Percentiles rank a stretch among this genome's conserved stretches.
Evolutionary conservation across 2,113 vertebrate genomes (phyloP).

Genomic region (Varanus salvator): DNA sequence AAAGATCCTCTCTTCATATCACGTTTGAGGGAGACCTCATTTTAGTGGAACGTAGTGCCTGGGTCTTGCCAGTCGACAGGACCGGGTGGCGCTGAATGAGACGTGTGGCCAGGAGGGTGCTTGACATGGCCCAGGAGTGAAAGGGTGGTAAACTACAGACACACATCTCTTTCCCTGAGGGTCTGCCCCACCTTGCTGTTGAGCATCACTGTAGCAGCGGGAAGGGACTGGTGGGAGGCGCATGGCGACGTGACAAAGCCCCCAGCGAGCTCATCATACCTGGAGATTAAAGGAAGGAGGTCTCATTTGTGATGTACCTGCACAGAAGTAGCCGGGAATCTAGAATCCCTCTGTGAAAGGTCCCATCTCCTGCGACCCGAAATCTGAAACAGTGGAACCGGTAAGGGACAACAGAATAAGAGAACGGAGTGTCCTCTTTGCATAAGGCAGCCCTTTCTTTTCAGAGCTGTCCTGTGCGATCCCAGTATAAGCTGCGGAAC

Average conservation of each 20-base stretch:
- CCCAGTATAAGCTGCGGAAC: no score
- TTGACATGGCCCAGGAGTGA: not conserved
- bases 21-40: no score
- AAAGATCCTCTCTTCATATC: not conserved
- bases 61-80: slow-evolving; percentile 31
- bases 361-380: not conserved
- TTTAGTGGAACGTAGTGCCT: slow-evolving; percentile 38
- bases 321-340: not conserved
- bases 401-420: no score
- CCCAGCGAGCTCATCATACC: slow-evolving; percentile 62
- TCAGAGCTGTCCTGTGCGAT: no score
- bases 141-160: slow-evolving; percentile 36
- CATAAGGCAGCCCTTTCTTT: no score
- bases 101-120: slow-evolving; percentile 37
- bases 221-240: slow-evolving; percentile 55
- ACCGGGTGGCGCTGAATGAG: slow-evolving; percentile 62
- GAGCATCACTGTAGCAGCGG: slow-evolving; percentile 40
- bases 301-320: not conserved
- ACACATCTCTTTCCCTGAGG: not conserved
- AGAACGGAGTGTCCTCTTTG: no score
- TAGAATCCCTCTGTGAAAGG: not conserved
- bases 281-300: not conserved
- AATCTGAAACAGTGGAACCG: not conserved
- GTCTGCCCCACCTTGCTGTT: slow-evolving; percentile 51
- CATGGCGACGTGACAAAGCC: slow-evolving; percentile 69